These are phyloP conservation scores for Vanessa atalanta DNA, from an alignment of 1,140 invertebrate genomes.

Conservation along the genomic window DNA sequence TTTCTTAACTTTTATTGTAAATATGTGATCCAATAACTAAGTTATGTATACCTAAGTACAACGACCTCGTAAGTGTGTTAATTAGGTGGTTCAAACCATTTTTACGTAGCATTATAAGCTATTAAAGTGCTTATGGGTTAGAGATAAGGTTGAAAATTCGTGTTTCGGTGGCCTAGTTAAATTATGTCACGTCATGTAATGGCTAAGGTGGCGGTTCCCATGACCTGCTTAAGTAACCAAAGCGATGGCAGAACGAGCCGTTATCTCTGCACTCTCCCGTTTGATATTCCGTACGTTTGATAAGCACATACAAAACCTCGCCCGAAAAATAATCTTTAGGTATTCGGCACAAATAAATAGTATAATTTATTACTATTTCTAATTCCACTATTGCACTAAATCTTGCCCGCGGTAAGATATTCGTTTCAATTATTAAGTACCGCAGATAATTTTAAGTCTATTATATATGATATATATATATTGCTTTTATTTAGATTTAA, in stretches of 20 bases:
- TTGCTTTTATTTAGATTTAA: no score
- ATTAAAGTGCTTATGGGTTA: constrained; percentile 1
- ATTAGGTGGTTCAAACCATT: constrained; percentile 16
- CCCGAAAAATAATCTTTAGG: constrained; percentile 5
- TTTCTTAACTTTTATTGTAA: neutral
- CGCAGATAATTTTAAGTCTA: no score
- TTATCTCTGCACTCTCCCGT: constrained; percentile 30
- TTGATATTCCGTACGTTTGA: constrained; percentile 11
- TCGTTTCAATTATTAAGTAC: no score
- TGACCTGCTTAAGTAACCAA: constrained; percentile 51
- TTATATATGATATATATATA: no score
- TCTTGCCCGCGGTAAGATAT: no score
- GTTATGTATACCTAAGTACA: neutral
- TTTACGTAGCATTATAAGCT: neutral
- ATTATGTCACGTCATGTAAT: constrained; percentile 51
- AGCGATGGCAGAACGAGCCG: constrained; percentile 30
- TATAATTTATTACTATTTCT: neutral
- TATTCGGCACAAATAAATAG: neutral
- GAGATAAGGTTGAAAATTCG: constrained; percentile 20
- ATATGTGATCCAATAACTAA: neutral
- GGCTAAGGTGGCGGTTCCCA: constrained; percentile 36
- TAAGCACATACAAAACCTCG: constrained; percentile 11
- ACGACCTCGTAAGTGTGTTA: constrained; percentile 17
- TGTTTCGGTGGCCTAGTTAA: constrained; percentile 22
- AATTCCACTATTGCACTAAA: neutral